Evolutionary conservation across 2,113 vertebrate species (phyloP), one percentile per base, ranked within the genome.

Genomic region (Tetraodon nigroviridis): DNA sequence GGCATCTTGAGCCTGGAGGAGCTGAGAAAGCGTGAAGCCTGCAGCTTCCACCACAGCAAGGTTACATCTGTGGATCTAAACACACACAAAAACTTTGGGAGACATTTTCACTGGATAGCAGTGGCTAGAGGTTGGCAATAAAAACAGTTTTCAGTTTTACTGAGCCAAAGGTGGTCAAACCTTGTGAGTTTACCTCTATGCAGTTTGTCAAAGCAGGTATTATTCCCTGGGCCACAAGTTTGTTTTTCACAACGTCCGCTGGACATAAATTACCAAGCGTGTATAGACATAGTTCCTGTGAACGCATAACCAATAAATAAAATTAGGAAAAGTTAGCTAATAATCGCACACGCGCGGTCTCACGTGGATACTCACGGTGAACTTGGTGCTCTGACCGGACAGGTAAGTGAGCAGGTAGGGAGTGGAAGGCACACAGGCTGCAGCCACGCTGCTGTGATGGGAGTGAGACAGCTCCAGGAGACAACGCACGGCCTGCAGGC

Each of bases 351-450:
- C 2, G 18, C 2, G 18, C 59, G 45, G 2, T 19, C 4, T 37
- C 5, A 29, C 17, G 41, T 4, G 15, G 3, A 2, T 18, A 72
- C 93, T 92, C 79, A 98, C 96, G n/a, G 87, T 94, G 71, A 98
- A 92, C 72, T 92, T 92, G 67, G 92, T 52, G 20, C 94, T 97
- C 76, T 93, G 93, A 62, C 95, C 89, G 0, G 93, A 93, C 67
- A 99, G 92, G 79, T 93, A 98, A 0, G 95, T 99, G 61, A 99
- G 91, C 51, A 99, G 93, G 76, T 99, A 99, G 7, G 96, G 90
- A 29, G 95, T 94, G 21, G 92, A 91, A 13, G 94, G 92, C 64
- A 96, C 86, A 69, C 94, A 98, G 0, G 93, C 91, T 56, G 91
- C 86, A 0, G 92, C 90, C 56, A 94, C 89, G 0, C 44, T 53